These are phyloP conservation scores for Dicyrtomina minuta DNA, from an alignment of 2,888 invertebrate genomes.

Conservation along the genomic window DNA sequence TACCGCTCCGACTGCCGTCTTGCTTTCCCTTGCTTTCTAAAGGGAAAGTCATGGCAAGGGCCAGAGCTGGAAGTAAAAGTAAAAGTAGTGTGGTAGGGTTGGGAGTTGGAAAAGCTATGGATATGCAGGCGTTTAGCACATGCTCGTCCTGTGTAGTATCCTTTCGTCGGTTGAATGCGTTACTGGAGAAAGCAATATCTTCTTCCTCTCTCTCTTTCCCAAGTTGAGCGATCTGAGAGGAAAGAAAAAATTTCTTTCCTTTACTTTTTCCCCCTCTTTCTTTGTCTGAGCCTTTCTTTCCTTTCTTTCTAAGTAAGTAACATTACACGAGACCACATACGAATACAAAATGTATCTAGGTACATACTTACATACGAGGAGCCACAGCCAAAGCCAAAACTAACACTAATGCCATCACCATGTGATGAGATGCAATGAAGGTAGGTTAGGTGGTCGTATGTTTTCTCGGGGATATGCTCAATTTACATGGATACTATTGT, in stretches of 20 bases:
- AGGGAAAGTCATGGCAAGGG: too few species aligned
- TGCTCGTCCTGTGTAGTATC: neutral
- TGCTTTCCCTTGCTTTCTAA: neutral
- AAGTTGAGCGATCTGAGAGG: neutral
- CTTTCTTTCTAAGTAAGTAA: constrained; percentile 2
- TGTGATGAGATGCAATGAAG: too few species aligned
- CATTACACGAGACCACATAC: neutral
- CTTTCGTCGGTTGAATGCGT: constrained; percentile 16
- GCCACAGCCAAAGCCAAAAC: too few species aligned
- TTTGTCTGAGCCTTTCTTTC: neutral
- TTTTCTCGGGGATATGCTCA: too few species aligned
- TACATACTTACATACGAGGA: too few species aligned
- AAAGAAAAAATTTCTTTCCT: neutral
- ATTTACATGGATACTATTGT: too few species aligned
- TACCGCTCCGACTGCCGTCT: neutral
- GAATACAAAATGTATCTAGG: neutral
- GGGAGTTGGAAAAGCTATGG: too few species aligned
- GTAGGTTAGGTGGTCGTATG: too few species aligned
- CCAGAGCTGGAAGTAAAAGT: too few species aligned
- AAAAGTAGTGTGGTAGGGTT: too few species aligned
- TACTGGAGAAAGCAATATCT: constrained; percentile 11
- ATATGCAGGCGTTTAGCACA: too few species aligned
- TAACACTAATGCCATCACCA: too few species aligned
- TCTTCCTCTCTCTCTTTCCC: neutral
- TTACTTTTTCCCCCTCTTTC: neutral